A percentile compares a stretch with the other conserved stretches of the same genome.
Conservation (phyloP, 2,888 invertebrate genomes). For the Nesidiocoris tenuis region DNA sequence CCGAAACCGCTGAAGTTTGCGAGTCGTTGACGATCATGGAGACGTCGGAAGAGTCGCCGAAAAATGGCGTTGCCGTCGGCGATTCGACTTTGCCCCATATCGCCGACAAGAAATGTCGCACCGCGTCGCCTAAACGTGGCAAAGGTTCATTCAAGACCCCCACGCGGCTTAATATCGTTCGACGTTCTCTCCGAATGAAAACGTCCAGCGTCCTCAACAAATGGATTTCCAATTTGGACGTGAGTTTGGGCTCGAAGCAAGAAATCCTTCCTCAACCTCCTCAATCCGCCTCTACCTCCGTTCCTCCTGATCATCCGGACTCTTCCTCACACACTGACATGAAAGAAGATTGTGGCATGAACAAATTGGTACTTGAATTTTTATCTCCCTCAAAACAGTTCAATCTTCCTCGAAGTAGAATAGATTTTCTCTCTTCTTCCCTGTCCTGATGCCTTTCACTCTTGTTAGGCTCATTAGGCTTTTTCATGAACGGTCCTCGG, state of each 20-base stretch:
- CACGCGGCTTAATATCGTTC: slow-evolving; percentile 41
- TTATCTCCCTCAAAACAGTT: too few species aligned
- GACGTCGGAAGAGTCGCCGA: neutral
- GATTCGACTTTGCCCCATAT: slow-evolving; percentile 1
- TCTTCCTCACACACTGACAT: slow-evolving; percentile 37
- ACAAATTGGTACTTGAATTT: slow-evolving; percentile 41
- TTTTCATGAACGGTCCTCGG: too few species aligned
- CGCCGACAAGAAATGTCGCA: slow-evolving; percentile 31
- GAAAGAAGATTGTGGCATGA: slow-evolving; percentile 44
- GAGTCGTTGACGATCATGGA: slow-evolving; percentile 10
- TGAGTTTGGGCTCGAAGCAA: slow-evolving; percentile 33
- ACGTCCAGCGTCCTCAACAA: slow-evolving; percentile 45
- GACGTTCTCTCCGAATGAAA: slow-evolving; percentile 47
- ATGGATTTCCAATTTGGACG: slow-evolving; percentile 49
- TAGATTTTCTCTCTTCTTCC: too few species aligned
- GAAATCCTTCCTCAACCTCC: neutral
- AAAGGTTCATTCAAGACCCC: slow-evolving; percentile 47
- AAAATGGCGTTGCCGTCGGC: slow-evolving; percentile 18
- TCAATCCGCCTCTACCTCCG: slow-evolving; percentile 6
- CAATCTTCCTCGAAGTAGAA: too few species aligned
- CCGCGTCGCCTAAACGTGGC: slow-evolving; percentile 42
- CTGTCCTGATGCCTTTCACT: too few species aligned
- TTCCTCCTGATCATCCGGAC: slow-evolving; percentile 16
- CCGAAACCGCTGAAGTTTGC: slow-evolving; percentile 11
- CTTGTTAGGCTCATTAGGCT: too few species aligned